These are phyloP conservation scores for Eubasilissa splendida DNA, from an alignment of 2,888 invertebrate species.

Conservation along the genomic window DNA sequence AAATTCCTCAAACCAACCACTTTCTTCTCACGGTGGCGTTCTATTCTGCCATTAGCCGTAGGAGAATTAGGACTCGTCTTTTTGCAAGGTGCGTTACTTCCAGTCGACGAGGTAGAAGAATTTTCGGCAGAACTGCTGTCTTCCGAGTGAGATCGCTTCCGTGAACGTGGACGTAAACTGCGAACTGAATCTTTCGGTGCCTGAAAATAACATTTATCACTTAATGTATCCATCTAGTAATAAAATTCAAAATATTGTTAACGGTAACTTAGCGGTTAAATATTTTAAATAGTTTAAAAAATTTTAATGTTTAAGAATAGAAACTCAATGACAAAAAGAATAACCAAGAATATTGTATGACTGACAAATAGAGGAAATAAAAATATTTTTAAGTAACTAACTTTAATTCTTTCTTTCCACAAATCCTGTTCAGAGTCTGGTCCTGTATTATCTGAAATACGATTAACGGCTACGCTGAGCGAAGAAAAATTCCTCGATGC, in stretches of 20 bases:
- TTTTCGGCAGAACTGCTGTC: constrained; percentile 73
- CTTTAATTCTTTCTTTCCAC: constrained; percentile 50
- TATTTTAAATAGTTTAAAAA: too few relatives aligned
- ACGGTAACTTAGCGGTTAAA: too few relatives aligned
- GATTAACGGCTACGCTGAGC: constrained; percentile 48
- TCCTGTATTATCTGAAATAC: constrained; percentile 47
- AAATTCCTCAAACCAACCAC: constrained; percentile 84
- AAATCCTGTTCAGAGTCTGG: constrained; percentile 45
- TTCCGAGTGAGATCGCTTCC: constrained; percentile 75
- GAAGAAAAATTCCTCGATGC: constrained; percentile 49
- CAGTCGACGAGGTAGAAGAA: constrained; percentile 59
- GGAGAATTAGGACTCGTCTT: constrained; percentile 59
- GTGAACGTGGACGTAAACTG: constrained; percentile 74
- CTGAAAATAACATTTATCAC: constrained; percentile 32
- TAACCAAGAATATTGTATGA: too few relatives aligned
- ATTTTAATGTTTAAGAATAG: too few relatives aligned
- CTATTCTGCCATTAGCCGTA: constrained; percentile 66
- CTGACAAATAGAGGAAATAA: too few relatives aligned
- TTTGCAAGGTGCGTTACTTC: constrained; percentile 57
- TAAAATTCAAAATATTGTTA: background rate
- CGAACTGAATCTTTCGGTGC: constrained; percentile 70
- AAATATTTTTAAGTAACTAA: background rate
- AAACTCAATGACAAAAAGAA: too few relatives aligned
- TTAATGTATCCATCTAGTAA: background rate
- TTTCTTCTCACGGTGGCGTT: constrained; percentile 74